Evolutionary conservation across 1,140 invertebrate species (phyloP).

Genomic region (Anastrepha ludens): DNA sequence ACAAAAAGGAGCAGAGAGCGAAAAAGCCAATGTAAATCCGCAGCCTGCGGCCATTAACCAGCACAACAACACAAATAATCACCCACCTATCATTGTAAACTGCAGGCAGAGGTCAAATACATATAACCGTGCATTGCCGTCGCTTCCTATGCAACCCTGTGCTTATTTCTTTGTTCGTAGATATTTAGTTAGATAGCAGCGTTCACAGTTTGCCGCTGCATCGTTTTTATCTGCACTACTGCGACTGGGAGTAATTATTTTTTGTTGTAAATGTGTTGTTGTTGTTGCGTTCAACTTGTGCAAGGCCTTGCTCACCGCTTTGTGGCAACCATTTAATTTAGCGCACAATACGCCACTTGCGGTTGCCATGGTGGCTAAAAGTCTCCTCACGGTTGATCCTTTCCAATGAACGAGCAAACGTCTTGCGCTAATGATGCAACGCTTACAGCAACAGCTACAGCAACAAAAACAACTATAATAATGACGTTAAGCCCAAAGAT

Average conservation of each 20-base stretch:
- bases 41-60: conserved; percentile 27
- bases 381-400: conserved; percentile 20
- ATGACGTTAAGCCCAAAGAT: conserved; percentile 7
- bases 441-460: conserved; percentile 7
- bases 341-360: conserved; percentile 32
- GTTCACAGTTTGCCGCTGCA: conserved; percentile 13
- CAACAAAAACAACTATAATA: conserved; percentile 11
- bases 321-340: conserved; percentile 52
- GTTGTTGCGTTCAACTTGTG: neutral
- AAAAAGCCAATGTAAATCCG: conserved; percentile 16
- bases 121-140: neutral
- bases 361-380: conserved; percentile 33
- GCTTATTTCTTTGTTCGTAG: neutral
- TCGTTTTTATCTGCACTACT: neutral
- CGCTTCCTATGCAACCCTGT: neutral
- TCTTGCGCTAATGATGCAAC: conserved; percentile 47
- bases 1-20: neutral
- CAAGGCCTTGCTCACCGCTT: conserved; percentile 23
- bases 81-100: neutral
- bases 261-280: neutral
- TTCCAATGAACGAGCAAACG: neutral
- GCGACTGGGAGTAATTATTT: neutral
- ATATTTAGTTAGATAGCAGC: conserved; percentile 34
- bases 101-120: neutral
- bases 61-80: conserved; percentile 11